Evolutionary conservation across 2,888 invertebrate genomes (phyloP).

Genomic region (Meta bourneti): DNA sequence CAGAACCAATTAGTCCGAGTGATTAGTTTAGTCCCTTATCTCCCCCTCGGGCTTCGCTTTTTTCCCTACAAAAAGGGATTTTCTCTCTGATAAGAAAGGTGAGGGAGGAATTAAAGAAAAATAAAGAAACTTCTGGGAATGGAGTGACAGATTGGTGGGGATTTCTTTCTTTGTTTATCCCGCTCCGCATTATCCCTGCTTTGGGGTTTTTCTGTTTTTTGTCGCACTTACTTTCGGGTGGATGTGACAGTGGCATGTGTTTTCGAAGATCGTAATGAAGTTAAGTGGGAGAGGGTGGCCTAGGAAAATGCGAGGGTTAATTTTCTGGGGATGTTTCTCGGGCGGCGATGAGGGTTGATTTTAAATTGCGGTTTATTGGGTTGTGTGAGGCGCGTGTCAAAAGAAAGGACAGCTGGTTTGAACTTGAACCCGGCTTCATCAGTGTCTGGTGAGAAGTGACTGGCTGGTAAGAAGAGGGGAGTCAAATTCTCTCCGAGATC

Average conservation of each 20-base stretch:
- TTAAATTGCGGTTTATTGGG: not conserved
- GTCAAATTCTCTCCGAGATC: too few relatives aligned
- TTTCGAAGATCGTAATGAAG: not conserved
- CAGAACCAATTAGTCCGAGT: constrained; percentile 69
- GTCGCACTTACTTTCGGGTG: not conserved
- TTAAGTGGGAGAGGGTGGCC: not conserved
- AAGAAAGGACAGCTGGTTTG: not conserved
- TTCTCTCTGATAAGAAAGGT: constrained; percentile 47
- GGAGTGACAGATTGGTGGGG: constrained; percentile 19
- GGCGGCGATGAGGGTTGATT: not conserved
- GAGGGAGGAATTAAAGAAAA: constrained; percentile 28
- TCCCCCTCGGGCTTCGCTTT: constrained; percentile 45
- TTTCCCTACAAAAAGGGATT: constrained; percentile 24
- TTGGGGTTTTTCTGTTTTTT: not conserved
- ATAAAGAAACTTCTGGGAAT: not conserved
- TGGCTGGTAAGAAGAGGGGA: too few relatives aligned
- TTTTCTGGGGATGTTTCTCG: not conserved
- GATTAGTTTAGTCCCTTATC: constrained; percentile 67
- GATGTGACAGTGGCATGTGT: constrained; percentile 9
- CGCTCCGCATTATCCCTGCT: not conserved
- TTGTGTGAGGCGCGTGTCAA: not conserved
- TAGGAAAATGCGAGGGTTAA: not conserved
- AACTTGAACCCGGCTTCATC: not conserved
- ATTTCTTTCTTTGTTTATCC: not conserved
- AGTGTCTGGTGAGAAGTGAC: too few relatives aligned